A percentile compares a stretch with the other conserved stretches of the same genome.
Evolutionary conservation across 2,113 vertebrate genomes (phyloP).

Genomic region (Onychostruthus taczanowskii): DNA sequence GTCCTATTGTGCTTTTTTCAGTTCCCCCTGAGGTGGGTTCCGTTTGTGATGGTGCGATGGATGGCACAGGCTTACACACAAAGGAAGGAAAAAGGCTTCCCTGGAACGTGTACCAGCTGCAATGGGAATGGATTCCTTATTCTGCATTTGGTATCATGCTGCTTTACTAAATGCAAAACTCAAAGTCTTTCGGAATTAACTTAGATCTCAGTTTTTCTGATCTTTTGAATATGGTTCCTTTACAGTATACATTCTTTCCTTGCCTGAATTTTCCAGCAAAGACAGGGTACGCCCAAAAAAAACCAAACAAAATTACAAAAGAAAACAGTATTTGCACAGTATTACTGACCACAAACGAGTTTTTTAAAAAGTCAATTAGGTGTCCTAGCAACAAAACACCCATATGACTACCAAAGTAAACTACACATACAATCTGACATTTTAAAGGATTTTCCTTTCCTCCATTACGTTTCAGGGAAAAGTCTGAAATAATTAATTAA

Average conservation of each 20-base stretch:
- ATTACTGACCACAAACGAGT: background rate
- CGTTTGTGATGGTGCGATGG: background rate
- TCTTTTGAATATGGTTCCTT: background rate
- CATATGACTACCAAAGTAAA: background rate
- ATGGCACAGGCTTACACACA: background rate
- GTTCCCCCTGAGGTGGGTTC: background rate
- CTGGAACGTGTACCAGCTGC: background rate
- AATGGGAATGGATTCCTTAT: background rate
- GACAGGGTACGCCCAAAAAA: fast-evolving
- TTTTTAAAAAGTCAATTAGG: background rate
- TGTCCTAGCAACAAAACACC: background rate
- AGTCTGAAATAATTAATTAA: background rate
- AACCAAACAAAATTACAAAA: background rate
- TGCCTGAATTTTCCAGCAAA: background rate
- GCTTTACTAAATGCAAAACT: background rate
- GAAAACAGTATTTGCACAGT: background rate
- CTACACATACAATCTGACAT: background rate
- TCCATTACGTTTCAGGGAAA: background rate
- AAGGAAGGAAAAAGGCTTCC: background rate
- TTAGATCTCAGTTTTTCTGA: background rate
- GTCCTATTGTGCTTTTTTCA: background rate
- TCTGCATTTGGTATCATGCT: background rate
- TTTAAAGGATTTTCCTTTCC: background rate
- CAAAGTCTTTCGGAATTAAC: background rate
- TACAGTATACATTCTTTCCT: background rate